Base-by-base conservation (phyloP, 2,888 invertebrate species). In the Mesopsocus fuscifrons region DNA sequence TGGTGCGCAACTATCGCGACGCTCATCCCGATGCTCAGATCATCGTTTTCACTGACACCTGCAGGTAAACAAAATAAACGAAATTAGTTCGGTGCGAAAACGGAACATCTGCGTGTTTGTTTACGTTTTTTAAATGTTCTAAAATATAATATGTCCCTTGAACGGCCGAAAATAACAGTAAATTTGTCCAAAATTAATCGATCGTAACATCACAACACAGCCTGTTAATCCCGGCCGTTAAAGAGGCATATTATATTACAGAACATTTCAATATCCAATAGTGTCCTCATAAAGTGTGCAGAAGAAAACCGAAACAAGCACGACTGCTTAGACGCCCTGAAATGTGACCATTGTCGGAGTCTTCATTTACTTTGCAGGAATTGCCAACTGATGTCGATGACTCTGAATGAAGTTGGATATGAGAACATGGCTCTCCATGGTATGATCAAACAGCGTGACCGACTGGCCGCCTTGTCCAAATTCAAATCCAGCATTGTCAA, bases 41-140 rank as follows among this genome's bases (percentile, higher is more conserved):
- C 33, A 85, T 98, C 57, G 80, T 98, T 32, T 98, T 98, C 57
- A 87, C 91, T 2, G 83, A 88, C 53, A 95, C 92, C 15, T 97
- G 97, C 72, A 91, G 85, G 87, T 89, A 63, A 62, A 70, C 57
- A 26, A 30, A 44, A 42, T 33, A 35, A 34, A 34, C 23, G 45
- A 6, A 21, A 31, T 30, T 46, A 48, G 41, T 43, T 45, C 6
- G 21, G 26, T 41, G 44, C 41, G 21, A 49, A 40, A 41, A 21
- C 16, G 20, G 42, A 30, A 2, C 35, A 41, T 26, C 30, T 1
- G 15, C 20, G 17, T 4, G 35, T 44, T 3, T 15, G 16, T 41
- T 17, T 6, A 18, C 9, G 6, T 42, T 21, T n/a, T 9, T 13
- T 23, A 11, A 15, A 11, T 17, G 1, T 8, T 16, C 15, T 9